These are phyloP conservation scores for Drosophila yooni DNA, from an alignment of 2,888 invertebrate genomes.

Conservation along the genomic window DNA sequence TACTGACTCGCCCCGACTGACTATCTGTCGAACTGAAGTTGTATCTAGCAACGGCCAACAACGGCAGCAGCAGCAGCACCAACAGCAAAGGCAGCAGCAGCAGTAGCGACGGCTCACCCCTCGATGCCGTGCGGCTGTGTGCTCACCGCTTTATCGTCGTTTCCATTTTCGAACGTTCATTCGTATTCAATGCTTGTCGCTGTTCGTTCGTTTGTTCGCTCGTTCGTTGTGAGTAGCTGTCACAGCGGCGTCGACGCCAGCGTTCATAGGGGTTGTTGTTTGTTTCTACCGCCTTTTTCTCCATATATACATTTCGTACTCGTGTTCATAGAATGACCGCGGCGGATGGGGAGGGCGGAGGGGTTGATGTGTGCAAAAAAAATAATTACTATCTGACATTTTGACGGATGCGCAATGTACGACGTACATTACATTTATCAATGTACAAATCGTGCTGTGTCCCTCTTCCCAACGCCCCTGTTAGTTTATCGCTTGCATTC, in stretches of 20 bases:
- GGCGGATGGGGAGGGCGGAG: neutral
- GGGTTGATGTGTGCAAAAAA: conserved; percentile 15
- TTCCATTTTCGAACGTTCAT: conserved; percentile 62
- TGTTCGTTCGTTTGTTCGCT: conserved; percentile 27
- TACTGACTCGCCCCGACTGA: conserved; percentile 44
- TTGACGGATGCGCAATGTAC: conserved; percentile 21
- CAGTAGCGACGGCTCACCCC: conserved; percentile 42
- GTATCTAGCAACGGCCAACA: conserved; percentile 35
- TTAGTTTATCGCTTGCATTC: conserved; percentile 58
- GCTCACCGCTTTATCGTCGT: conserved; percentile 63
- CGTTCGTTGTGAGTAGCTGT: conserved; percentile 19
- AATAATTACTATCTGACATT: conserved; percentile 37
- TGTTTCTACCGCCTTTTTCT: neutral
- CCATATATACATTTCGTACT: neutral
- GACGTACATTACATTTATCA: conserved; percentile 36
- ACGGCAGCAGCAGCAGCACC: conserved; percentile 8
- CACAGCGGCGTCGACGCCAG: conserved; percentile 43
- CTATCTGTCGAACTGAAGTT: conserved; percentile 45
- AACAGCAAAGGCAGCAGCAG: conserved; percentile 2
- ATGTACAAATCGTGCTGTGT: conserved; percentile 17
- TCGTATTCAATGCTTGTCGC: conserved; percentile 67
- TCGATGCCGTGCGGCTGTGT: conserved; percentile 51
- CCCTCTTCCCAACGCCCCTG: conserved; percentile 49
- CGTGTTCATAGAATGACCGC: neutral
- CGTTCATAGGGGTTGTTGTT: conserved; percentile 49